phyloP scores from a whole-genome alignment of 2,888 invertebrate genomes.

The Pyrrhia umbra region DNA sequence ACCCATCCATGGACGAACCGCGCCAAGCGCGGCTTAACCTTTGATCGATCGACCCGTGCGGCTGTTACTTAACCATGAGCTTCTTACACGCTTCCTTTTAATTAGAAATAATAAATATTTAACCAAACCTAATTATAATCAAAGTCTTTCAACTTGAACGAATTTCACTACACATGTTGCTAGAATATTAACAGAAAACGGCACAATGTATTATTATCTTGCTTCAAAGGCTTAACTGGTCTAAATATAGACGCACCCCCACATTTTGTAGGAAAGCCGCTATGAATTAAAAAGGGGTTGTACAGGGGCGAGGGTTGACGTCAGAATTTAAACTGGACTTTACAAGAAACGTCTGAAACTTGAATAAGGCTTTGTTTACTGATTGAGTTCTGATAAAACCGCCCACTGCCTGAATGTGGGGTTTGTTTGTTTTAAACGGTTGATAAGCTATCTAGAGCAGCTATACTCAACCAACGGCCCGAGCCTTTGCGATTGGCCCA shows the following conservation, averaged over 20 bases:
- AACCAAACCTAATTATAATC: no score
- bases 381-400: background rate
- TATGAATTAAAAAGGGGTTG: slow-evolving; percentile 77
- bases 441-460: no score
- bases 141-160: background rate
- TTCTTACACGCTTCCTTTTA: no score
- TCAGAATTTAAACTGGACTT: slow-evolving; percentile 39
- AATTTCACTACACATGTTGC: slow-evolving; percentile 14
- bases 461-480: no score
- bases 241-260: slow-evolving; percentile 70
- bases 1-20: no score
- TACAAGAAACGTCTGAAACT: slow-evolving; percentile 25
- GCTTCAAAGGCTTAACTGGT: slow-evolving; percentile 41
- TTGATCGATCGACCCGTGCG: no score
- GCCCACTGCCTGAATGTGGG: background rate
- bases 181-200: slow-evolving; percentile 13
- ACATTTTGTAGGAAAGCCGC: slow-evolving; percentile 61
- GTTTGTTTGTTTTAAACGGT: background rate
- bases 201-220: slow-evolving; percentile 34
- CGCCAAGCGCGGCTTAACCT: no score
- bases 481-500: no score
- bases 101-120: no score
- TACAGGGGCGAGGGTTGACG: slow-evolving; percentile 71
- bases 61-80: no score
- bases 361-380: background rate